phyloP scores from a whole-genome alignment of 2,797 vertebrate genomes.

The Odontamblyopus lacepedii region DNA sequence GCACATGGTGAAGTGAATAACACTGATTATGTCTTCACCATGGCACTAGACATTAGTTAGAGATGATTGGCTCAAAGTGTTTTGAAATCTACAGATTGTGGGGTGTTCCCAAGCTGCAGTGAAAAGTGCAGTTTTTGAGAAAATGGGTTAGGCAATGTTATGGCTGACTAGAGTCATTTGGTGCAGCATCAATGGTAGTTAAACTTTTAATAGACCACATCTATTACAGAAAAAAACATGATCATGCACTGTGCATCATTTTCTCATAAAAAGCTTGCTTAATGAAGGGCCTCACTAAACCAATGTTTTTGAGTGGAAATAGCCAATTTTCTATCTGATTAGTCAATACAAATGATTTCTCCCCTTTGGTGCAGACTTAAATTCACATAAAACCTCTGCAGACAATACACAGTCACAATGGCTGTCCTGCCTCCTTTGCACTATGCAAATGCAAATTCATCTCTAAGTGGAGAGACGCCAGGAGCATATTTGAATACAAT shows the following conservation, averaged over 20 bases:
- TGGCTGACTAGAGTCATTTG: background rate
- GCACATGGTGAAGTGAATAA: background rate
- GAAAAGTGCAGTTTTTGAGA: background rate
- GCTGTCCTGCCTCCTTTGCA: background rate
- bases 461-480: constrained; percentile 4
- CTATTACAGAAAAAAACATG: background rate
- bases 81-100: background rate
- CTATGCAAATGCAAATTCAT: constrained; percentile 9
- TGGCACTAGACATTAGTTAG: background rate
- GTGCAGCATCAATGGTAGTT: background rate
- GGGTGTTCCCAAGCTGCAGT: background rate
- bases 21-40: background rate
- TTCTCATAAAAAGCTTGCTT: background rate
- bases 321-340: constrained; percentile 1
- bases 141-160: background rate
- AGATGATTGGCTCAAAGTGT: background rate
- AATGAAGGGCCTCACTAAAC: background rate
- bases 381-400: background rate
- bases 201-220: background rate
- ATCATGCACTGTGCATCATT: background rate
- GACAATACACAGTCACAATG: constrained; percentile 2
- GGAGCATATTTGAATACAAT: constrained; percentile 4
- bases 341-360: constrained; percentile 6
- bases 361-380: background rate
- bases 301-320: background rate